These are phyloP conservation scores for Eupeodes luniger DNA, from an alignment of 2,888 invertebrate genomes.

Conservation along the genomic window DNA sequence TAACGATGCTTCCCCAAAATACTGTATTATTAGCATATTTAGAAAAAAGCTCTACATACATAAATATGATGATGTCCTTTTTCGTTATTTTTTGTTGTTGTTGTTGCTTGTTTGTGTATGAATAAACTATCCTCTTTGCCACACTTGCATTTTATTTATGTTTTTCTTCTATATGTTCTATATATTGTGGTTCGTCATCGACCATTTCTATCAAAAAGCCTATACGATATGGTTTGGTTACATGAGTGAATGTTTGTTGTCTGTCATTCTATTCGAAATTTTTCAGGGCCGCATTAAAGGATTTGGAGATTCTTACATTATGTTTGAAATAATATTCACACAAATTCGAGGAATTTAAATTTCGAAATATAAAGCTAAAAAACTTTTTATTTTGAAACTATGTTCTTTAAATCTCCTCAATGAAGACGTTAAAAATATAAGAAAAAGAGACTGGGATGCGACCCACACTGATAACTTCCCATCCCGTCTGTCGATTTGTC, in stretches of 20 bases:
- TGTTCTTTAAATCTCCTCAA: no score
- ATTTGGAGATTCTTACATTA: no score
- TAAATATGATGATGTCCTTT: slow-evolving; percentile 13
- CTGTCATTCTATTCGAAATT: slow-evolving; percentile 37
- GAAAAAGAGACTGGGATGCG: no score
- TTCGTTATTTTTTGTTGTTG: not conserved
- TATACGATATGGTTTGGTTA: slow-evolving; percentile 6
- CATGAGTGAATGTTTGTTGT: slow-evolving; percentile 56
- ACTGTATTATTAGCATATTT: slow-evolving; percentile 5
- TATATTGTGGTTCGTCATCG: slow-evolving; percentile 39
- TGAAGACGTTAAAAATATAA: no score
- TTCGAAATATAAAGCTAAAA: no score
- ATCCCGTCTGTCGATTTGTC: no score
- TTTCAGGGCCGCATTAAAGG: not conserved
- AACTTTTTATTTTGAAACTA: no score
- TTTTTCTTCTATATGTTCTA: slow-evolving; percentile 41
- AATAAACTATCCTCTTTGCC: slow-evolving; percentile 45
- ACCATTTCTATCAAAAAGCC: slow-evolving; percentile 15
- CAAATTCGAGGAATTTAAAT: no score
- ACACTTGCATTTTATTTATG: slow-evolving; percentile 68
- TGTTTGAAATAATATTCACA: no score
- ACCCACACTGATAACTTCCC: no score
- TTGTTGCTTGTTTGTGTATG: not conserved
- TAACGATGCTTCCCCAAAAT: slow-evolving; percentile 9
- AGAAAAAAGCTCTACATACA: slow-evolving; percentile 3